Evolutionary conservation across 2,797 vertebrate species (phyloP).

Genomic region (Somateria mollissima): DNA sequence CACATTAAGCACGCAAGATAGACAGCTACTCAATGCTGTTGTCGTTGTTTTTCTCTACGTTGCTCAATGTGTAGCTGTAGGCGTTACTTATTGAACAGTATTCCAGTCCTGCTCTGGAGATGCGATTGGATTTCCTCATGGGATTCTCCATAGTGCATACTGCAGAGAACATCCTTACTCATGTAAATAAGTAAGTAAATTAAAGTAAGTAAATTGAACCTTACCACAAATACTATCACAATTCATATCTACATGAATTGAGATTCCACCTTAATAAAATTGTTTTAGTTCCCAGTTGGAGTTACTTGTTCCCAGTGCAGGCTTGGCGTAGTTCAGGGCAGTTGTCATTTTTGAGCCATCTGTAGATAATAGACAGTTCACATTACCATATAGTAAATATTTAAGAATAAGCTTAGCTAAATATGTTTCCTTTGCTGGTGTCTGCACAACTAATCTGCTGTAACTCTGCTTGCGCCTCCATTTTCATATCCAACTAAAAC

Average conservation of each 20-base stretch:
- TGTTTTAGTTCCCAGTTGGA: neutral
- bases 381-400: neutral
- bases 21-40: neutral
- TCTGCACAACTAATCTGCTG: conserved; percentile 5
- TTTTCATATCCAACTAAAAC: conserved; percentile 12
- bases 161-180: neutral
- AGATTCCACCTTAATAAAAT: neutral
- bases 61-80: neutral
- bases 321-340: neutral
- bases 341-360: neutral
- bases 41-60: neutral
- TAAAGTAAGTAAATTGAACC: neutral
- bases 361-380: neutral
- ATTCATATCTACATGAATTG: neutral
- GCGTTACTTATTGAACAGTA: neutral
- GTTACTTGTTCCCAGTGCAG: neutral
- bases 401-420: conserved; percentile 19
- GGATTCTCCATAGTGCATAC: neutral
- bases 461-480: neutral
- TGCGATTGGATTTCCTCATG: rapidly evolving
- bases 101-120: neutral
- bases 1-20: neutral
- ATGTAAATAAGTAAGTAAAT: neutral
- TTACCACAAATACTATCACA: neutral
- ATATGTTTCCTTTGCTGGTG: conserved; percentile 9